Base-by-base conservation (phyloP, 2,113 vertebrate genomes). In the Chaenocephalus aceratus region DNA sequence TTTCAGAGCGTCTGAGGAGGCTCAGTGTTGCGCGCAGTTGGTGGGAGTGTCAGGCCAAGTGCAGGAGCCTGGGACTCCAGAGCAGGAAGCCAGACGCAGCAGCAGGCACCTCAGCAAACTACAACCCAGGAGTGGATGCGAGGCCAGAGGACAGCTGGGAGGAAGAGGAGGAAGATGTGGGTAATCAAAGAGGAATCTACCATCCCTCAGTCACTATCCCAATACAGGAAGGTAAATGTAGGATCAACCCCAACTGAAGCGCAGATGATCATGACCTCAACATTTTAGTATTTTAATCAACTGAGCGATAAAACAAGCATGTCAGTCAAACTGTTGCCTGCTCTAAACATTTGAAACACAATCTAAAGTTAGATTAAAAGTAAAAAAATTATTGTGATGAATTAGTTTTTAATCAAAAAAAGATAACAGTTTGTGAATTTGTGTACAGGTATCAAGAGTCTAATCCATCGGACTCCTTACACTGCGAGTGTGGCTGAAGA, bases 41-140 rank as follows among this genome's bases (percentile, higher is more conserved):
- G 96, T 95, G 96, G 92, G 96, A 98, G 92, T 97, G 96, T 89
- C 94, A 92, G 87, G 94, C 96, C 90, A 96, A 98, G 92, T 96
- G 96, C 87, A 97, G 96, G 94, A 96, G 95, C 41, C 96, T 97
- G 85, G 96, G 96, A 89, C 96, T 97, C 57, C 95, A 96, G 91
- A 95, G 95, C 89, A 95, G 96, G 90, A 96, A 93, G 89, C 64
- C 83, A 78, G 89, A 89, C 12, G 72, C 88, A 59, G 81, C 79
- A 57, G 88, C 86, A 86, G 92, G 86, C 83, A 92, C 94, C 85
- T 94, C 93, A 80, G 94, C 95, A 87, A 94, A 94, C 93, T 96
- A 96, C 95, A 96, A 94, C 91, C 89, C 89, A 59, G 96, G 94
- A 89, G 88, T 94, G 89, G 94, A 95, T 26, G 88, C 65, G 51